Conservation (phyloP, 2,888 invertebrate genomes). For the Calliphora vomitoria region DNA sequence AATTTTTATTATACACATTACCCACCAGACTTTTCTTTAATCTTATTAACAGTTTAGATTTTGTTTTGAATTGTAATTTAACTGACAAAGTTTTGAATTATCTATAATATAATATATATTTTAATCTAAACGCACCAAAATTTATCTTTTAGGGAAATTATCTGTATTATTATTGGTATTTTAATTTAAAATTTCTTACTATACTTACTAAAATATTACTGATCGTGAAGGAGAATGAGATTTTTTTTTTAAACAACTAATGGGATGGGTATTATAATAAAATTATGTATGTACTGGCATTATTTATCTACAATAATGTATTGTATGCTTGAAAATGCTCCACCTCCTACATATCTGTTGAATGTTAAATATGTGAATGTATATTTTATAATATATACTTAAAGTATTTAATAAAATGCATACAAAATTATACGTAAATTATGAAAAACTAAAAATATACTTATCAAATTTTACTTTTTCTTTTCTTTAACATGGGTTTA, state of each 20-base stretch:
- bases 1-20: slow-evolving; percentile 62
- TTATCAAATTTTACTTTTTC: not conserved
- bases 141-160: slow-evolving; percentile 22
- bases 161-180: not conserved
- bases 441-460: not conserved
- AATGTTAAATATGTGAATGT: slow-evolving; percentile 48
- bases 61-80: not conserved
- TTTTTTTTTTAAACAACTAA: slow-evolving; percentile 4
- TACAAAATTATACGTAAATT: slow-evolving; percentile 4
- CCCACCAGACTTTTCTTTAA: slow-evolving; percentile 42
- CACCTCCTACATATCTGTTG: slow-evolving; percentile 29
- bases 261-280: not conserved
- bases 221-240: not conserved
- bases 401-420: slow-evolving; percentile 38
- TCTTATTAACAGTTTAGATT: not conserved
- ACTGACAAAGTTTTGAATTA: not conserved
- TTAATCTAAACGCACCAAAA: slow-evolving; percentile 28
- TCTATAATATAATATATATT: not conserved
- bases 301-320: not conserved
- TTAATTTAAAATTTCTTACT: slow-evolving; percentile 4
- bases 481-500: no score
- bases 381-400: slow-evolving; percentile 41
- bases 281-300: not conserved
- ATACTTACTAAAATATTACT: not conserved
- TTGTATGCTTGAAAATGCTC: not conserved